A percentile compares a stretch with the other conserved stretches of the same genome.
phyloP scores from a whole-genome alignment of 2,797 vertebrate species.

The Periophthalmus magnuspinnatus region DNA sequence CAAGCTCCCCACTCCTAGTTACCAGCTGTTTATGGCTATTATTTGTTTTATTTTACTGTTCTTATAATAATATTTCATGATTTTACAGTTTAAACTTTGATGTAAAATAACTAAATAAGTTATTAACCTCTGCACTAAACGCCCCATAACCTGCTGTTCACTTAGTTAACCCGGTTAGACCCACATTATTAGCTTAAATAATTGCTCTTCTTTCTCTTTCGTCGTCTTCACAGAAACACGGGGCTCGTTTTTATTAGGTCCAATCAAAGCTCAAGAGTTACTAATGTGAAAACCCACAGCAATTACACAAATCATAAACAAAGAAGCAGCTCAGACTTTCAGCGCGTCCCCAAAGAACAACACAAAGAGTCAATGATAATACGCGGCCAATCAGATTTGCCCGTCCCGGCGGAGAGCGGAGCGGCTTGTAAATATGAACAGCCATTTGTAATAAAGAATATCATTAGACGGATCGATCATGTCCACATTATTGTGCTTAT shows the following conservation, averaged over 20 bases:
- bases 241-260: constrained; percentile 57
- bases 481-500: constrained; percentile 34
- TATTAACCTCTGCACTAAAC: no score
- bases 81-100: no score
- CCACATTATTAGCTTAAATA: neutral
- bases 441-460: constrained; percentile 38
- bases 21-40: no score
- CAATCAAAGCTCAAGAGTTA: constrained; percentile 65
- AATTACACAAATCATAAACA: constrained; percentile 67
- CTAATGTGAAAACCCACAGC: constrained; percentile 51
- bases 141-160: no score
- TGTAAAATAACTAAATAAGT: no score
- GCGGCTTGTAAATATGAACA: constrained; percentile 42
- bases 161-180: neutral
- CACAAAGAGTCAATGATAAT: constrained; percentile 18
- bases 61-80: no score
- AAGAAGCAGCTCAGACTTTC: constrained; percentile 33
- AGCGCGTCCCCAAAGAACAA: constrained; percentile 35
- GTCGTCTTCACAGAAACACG: constrained; percentile 66
- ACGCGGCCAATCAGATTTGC: constrained; percentile 23
- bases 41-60: no score
- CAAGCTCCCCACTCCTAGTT: no score
- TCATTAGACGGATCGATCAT: constrained; percentile 36
- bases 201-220: constrained; percentile 15
- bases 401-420: constrained; percentile 13